Base-by-base conservation (phyloP, 1,140 invertebrate species). In the Elysia chlorotica region DNA sequence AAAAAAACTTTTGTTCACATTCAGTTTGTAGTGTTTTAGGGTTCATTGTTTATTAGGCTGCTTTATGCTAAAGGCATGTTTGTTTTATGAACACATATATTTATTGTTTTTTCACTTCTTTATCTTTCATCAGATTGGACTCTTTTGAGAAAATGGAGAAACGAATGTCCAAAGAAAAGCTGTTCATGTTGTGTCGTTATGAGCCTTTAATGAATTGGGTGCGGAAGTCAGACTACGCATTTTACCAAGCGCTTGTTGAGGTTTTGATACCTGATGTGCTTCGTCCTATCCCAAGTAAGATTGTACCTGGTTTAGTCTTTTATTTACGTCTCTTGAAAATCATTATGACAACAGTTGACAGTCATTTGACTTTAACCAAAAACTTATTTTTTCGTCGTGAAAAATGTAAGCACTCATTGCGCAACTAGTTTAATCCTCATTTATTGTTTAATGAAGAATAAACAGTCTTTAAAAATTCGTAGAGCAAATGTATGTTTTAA, bases 241-340 rank as follows among this genome's bases (percentile, higher is more conserved):
- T 98, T 88, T 99, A 99, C 89, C 97, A 99, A 88, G 95, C 95
- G 86, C 91, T 98, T 74, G 96, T 98, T 19, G 94, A 98, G 88
- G 93, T 98, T 79, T 91, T 99, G 41, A 95, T 99, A 88, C 96
- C 97, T 4, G 96, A 99, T 89, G 96, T 99, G 65, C 89, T 99
- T 35, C 91, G 95, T 79, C 95, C 95, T 30, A 98, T 98, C 83
- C 96, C 96, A 74, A 94, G 92, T 92, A n/a, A n/a, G n/a, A n/a
- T n/a, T n/a, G n/a, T n/a, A n/a, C n/a, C n/a, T n/a, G n/a, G n/a
- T n/a, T n/a, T n/a, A n/a, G n/a, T n/a, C n/a, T n/a, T n/a, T n/a
- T n/a, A n/a, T n/a, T n/a, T n/a, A n/a, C n/a, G n/a, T n/a, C n/a
- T n/a, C n/a, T n/a, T n/a, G n/a, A n/a, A n/a, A n/a, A n/a, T n/a